Percentiles rank a stretch among this genome's conserved stretches.
Conservation (phyloP, 2,888 invertebrate species). For the Myopa testacea region DNA sequence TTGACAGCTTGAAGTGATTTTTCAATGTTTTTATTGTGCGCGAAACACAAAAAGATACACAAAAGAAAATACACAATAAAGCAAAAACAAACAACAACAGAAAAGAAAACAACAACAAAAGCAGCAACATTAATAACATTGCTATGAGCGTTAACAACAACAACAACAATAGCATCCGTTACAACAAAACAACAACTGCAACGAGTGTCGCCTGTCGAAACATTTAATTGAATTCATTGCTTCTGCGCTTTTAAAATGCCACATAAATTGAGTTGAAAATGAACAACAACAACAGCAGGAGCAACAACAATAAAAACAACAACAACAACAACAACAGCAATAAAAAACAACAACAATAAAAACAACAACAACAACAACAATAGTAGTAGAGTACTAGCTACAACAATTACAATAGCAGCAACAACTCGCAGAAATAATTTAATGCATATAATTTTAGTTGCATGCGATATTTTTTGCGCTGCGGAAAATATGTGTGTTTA, state of each 20-base stretch:
- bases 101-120: not conserved
- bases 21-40: slow-evolving; percentile 47
- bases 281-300: slow-evolving; percentile 38
- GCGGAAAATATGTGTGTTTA: slow-evolving; percentile 2
- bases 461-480: not conserved
- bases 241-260: slow-evolving; percentile 35
- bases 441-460: slow-evolving; percentile 16
- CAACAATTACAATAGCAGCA: slow-evolving; percentile 36
- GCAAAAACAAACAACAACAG: slow-evolving; percentile 18
- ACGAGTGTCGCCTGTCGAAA: slow-evolving; percentile 19
- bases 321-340: slow-evolving; percentile 1
- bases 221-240: slow-evolving; percentile 37
- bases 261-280: slow-evolving; percentile 50
- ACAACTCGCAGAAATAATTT: slow-evolving; percentile 8
- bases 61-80: not conserved
- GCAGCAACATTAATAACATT: slow-evolving; percentile 3
- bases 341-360: slow-evolving; percentile 36
- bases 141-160: slow-evolving; percentile 3
- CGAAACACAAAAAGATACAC: slow-evolving; percentile 17
- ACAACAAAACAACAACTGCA: not conserved
- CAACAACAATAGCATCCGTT: slow-evolving; percentile 18
- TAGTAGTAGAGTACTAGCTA: slow-evolving; percentile 16
- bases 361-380: slow-evolving; percentile 26
- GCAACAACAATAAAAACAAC: slow-evolving; percentile 36
- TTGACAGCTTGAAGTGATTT: slow-evolving; percentile 49